Evolutionary conservation across 2,888 invertebrate species (phyloP).

Genomic region (Argynnis bischoffii): DNA sequence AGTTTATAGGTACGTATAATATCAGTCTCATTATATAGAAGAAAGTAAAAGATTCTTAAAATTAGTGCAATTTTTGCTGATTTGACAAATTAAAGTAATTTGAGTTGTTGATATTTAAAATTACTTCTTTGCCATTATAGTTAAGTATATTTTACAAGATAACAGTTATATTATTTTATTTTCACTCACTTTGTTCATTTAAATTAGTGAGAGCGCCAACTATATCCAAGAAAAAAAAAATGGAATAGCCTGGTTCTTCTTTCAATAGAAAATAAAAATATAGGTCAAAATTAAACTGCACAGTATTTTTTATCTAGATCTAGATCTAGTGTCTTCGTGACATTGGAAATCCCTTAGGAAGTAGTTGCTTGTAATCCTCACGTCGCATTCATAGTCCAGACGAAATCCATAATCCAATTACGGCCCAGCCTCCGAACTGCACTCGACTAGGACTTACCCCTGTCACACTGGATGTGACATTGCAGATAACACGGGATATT

Average conservation of each 20-base stretch:
- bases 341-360: conserved; percentile 39
- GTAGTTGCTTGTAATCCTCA: conserved; percentile 56
- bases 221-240: too few relatives aligned
- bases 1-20: too few relatives aligned
- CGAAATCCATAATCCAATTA: conserved; percentile 79
- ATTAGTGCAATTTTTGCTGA: too few relatives aligned
- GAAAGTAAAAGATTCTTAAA: too few relatives aligned
- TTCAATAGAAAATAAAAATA: background rate
- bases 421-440: conserved; percentile 42
- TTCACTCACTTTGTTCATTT: too few relatives aligned
- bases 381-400: conserved; percentile 70
- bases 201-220: too few relatives aligned
- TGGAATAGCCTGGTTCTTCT: background rate
- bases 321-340: conserved; percentile 34
- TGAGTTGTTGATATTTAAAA: too few relatives aligned
- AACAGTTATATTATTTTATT: too few relatives aligned
- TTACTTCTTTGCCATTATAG: too few relatives aligned
- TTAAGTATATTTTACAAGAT: too few relatives aligned
- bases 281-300: conserved; percentile 6
- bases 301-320: conserved; percentile 1
- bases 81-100: too few relatives aligned
- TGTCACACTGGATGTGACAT: conserved; percentile 42
- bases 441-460: conserved; percentile 40
- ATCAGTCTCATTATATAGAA: too few relatives aligned
- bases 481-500: conserved; percentile 19